Percentiles rank a stretch among this genome's conserved stretches.
Conservation (phyloP, 2,113 vertebrate genomes). For the Paralichthys olivaceus region DNA sequence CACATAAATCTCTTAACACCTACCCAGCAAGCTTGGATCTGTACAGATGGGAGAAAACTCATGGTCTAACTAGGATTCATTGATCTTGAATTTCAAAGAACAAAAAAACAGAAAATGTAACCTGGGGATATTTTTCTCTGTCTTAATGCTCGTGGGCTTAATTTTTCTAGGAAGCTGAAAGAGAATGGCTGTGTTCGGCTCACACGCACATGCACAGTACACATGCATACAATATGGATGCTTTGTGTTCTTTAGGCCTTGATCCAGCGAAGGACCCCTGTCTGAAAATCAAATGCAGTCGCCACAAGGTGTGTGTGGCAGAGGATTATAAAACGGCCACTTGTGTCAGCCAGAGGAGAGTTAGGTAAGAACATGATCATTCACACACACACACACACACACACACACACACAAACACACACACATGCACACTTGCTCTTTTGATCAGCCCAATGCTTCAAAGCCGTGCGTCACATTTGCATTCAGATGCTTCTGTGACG, state of each 20-base stretch:
- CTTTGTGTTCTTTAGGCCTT: conserved; percentile 82
- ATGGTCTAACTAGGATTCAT: neutral
- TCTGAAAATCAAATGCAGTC: conserved; percentile 95
- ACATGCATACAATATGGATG: neutral
- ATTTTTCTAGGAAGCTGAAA: conserved; percentile 24
- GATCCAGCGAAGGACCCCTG: conserved; percentile 96
- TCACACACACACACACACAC: neutral
- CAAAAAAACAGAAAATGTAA: conserved; percentile 19
- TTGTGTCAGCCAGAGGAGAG: conserved; percentile 92
- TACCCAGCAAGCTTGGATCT: neutral
- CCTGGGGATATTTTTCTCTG: neutral
- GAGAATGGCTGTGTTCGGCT: conserved; percentile 2
- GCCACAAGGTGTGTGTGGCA: conserved; percentile 93
- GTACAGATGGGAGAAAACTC: conserved; percentile 21
- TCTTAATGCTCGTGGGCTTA: conserved; percentile 3
- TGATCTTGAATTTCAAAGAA: conserved; percentile 21
- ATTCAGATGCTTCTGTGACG: conserved; percentile 26
- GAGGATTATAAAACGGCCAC: conserved; percentile 90
- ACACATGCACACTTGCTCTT: neutral
- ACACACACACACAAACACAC: neutral
- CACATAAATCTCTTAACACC: conserved; percentile 4
- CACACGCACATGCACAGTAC: neutral
- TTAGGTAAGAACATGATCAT: conserved; percentile 75
- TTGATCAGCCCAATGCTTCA: neutral
- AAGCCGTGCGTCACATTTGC: conserved; percentile 7